Evolutionary conservation across 2,113 vertebrate genomes (phyloP), one percentile per base, ranked within the genome.

Genomic region (Sinocyclocheilus grahami): DNA sequence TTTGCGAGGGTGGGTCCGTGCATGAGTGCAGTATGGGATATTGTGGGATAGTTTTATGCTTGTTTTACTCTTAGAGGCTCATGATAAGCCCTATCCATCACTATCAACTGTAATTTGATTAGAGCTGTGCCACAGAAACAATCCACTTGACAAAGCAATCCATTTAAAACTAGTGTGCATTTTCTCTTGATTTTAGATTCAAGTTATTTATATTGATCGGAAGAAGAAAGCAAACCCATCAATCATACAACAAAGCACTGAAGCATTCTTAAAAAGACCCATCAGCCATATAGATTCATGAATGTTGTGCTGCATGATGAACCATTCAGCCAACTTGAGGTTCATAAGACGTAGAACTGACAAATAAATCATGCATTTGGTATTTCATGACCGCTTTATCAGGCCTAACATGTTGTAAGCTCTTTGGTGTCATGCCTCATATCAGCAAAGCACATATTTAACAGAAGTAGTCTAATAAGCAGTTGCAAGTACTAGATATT

Each of bases 171-270:
- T 75, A 79, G 46, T 24, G 78, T 86, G 87, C 89, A 85, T 78
- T 76, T 87, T 85, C 82, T 82, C 75, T 75, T 63, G 58, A 75
- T 67, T 90, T 88, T 87, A 85, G 53, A 87, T 88, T 88, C 82
- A 82, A 71, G 65, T 88, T 88, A 86, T 90, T 87, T 85, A 88
- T 90, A 90, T 88, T 85, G 89, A 90, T 90, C 51, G 42, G 53
- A 48, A 27, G 22, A 80, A 72, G 72, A 85, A 78, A 78, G 85
- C 78, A 88, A 88, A 76, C 87, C 48, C 79, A 87, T 90, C 89
- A 86, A 88, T 90, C 87, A 90, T 83, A 62, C 63, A 51, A 39
- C 48, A 83, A 76, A 80, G 83, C 30, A 65, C 27, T 51, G 16
- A 3, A 24, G 33, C 8, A 62, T 62, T 89, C 78, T 86, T 72